phyloP scores from a whole-genome alignment of 92 coral and sea anemone genomes.

The Palythoa grandis region DNA sequence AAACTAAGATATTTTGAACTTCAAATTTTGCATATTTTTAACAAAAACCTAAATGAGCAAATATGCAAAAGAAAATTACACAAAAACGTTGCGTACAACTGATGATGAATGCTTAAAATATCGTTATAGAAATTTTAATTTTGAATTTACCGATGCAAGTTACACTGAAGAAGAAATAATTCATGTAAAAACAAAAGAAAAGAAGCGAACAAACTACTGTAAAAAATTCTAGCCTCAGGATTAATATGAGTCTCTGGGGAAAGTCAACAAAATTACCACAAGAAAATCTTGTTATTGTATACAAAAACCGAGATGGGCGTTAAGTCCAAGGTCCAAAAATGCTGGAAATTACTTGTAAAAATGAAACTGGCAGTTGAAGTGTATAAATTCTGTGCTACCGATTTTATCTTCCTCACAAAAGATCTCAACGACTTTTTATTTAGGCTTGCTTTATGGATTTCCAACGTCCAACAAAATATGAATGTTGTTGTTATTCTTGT shows the following conservation, averaged over 20 bases:
- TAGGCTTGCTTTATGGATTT: not conserved
- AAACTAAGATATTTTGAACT: too few relatives aligned
- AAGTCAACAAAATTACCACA: conserved; percentile 15
- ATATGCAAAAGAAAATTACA: not conserved
- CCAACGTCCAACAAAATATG: not conserved
- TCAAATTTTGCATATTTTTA: too few relatives aligned
- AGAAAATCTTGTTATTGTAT: not conserved
- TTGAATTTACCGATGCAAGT: not conserved
- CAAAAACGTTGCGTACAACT: too few relatives aligned
- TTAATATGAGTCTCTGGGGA: not conserved
- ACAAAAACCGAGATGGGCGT: not conserved
- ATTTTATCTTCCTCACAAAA: not conserved
- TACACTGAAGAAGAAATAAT: not conserved
- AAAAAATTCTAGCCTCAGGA: not conserved
- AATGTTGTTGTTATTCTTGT: not conserved
- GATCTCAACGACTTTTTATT: not conserved
- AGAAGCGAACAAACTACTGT: not conserved
- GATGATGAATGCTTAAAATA: not conserved
- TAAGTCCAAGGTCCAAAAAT: conserved; percentile 31
- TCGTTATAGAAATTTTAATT: not conserved
- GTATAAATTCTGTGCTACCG: not conserved
- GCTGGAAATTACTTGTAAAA: not conserved
- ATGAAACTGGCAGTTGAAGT: not conserved
- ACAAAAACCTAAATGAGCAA: not conserved
- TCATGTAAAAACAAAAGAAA: not conserved